These are phyloP conservation scores for Sparus aurata DNA, from an alignment of 2,797 vertebrate genomes.

Conservation along the genomic window DNA sequence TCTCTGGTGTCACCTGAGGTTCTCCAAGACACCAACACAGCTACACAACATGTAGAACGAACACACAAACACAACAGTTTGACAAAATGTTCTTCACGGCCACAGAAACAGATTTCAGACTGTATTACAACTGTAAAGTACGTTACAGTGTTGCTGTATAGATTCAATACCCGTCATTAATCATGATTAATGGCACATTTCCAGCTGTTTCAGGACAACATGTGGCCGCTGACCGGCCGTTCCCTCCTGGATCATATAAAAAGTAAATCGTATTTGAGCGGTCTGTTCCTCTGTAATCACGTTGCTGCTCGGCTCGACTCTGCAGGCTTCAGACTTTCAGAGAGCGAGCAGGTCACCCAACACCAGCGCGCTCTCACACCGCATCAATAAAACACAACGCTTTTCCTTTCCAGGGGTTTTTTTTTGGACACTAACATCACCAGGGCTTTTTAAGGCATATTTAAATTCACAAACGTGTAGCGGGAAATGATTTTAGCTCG, in stretches of 20 bases:
- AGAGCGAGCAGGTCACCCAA: constrained; percentile 48
- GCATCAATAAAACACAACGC: constrained; percentile 31
- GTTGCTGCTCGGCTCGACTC: constrained; percentile 50
- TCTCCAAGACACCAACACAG: neutral
- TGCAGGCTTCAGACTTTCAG: constrained; percentile 22
- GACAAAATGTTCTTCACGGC: neutral
- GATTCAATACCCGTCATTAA: neutral
- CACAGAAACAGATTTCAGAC: neutral
- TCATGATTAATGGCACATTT: constrained; percentile 16
- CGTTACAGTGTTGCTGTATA: neutral
- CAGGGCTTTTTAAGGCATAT: neutral
- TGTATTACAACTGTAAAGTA: neutral
- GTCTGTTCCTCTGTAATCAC: constrained; percentile 66
- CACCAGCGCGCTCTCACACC: constrained; percentile 18
- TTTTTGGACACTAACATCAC: neutral
- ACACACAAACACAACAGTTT: neutral
- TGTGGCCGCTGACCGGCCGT: constrained; percentile 8
- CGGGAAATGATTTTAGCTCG: neutral
- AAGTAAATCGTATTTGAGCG: constrained; percentile 60
- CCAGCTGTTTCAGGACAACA: constrained; percentile 30
- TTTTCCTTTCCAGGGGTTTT: neutral
- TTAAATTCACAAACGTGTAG: neutral
- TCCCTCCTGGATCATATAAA: constrained; percentile 36
- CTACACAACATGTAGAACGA: neutral
- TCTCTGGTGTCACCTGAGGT: neutral